phyloP scores from a whole-genome alignment of 2,113 vertebrate species.

The Lagopus muta region DNA sequence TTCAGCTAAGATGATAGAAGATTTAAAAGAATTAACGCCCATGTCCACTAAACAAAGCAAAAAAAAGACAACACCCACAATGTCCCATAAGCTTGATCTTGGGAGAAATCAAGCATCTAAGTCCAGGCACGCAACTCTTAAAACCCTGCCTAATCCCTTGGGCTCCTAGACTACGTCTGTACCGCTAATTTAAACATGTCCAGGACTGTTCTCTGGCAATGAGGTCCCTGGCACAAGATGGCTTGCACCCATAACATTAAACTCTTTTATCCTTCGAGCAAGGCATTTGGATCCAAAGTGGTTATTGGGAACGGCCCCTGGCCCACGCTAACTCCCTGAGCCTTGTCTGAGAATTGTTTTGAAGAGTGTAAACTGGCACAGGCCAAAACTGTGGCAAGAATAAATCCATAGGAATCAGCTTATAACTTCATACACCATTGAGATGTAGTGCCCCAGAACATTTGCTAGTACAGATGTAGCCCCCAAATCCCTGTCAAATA shows the following conservation, averaged over 20 bases:
- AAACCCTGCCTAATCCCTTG: constrained; percentile 60
- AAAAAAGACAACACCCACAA: background rate
- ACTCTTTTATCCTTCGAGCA: constrained; percentile 48
- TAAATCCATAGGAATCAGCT: constrained; percentile 24
- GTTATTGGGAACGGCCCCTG: background rate
- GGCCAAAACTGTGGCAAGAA: background rate
- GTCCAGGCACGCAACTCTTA: constrained; percentile 60
- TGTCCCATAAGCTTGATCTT: constrained; percentile 11
- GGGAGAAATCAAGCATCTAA: constrained; percentile 46
- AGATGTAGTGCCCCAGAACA: background rate
- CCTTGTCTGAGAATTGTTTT: constrained; percentile 27
- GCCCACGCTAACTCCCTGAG: constrained; percentile 33
- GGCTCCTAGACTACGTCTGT: constrained; percentile 57
- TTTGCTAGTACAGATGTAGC: background rate
- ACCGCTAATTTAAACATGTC: constrained; percentile 61
- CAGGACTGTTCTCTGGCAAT: constrained; percentile 63
- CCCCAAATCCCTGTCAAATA: background rate
- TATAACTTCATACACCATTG: background rate
- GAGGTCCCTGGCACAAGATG: constrained; percentile 35
- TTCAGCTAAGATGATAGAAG: background rate
- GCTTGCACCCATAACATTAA: constrained; percentile 43
- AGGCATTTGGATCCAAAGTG: constrained; percentile 17
- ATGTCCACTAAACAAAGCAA: background rate
- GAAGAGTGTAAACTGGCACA: background rate
- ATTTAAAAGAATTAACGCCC: background rate